Evolutionary conservation across 1,140 invertebrate species (phyloP).

Genomic region (Centruroides sculpturatus): DNA sequence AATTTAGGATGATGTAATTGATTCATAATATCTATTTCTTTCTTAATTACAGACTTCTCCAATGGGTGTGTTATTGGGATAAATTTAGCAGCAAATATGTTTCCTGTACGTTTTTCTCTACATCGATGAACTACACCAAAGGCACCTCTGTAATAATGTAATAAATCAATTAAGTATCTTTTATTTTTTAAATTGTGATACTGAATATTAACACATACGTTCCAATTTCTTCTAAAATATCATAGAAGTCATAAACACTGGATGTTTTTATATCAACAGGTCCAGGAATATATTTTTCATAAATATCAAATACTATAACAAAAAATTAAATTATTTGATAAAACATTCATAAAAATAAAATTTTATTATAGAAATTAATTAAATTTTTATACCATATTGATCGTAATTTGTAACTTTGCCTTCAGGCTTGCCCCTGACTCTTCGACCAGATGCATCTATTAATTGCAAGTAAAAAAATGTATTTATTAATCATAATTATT

Average conservation of each 20-base stretch:
- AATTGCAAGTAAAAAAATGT: too few relatives aligned
- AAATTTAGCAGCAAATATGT: slow-evolving; percentile 98
- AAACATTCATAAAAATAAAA: neutral
- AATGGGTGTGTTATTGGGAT: slow-evolving; percentile 87
- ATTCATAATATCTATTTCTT: slow-evolving; percentile 99
- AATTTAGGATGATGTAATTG: slow-evolving; percentile 93
- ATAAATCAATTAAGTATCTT: neutral
- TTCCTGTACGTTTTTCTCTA: slow-evolving; percentile 89
- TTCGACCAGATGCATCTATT: slow-evolving; percentile 82
- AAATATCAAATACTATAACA: slow-evolving; percentile 70
- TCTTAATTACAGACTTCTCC: slow-evolving; percentile 92
- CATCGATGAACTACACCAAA: slow-evolving; percentile 98
- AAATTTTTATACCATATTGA: slow-evolving; percentile 45
- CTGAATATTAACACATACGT: slow-evolving; percentile 19
- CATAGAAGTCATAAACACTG: slow-evolving; percentile 94
- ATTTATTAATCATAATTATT: neutral
- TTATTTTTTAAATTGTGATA: neutral
- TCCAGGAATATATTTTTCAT: slow-evolving; percentile 84
- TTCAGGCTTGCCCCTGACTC: slow-evolving; percentile 76
- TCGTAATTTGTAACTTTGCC: slow-evolving; percentile 89
- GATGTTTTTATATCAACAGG: slow-evolving; percentile 89
- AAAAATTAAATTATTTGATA: slow-evolving; percentile 5
- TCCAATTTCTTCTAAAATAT: slow-evolving; percentile 98
- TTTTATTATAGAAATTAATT: neutral
- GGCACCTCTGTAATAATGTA: slow-evolving; percentile 45